Base-by-base conservation (phyloP, 2,113 vertebrate species). In the Ageneiosus marmoratus region DNA sequence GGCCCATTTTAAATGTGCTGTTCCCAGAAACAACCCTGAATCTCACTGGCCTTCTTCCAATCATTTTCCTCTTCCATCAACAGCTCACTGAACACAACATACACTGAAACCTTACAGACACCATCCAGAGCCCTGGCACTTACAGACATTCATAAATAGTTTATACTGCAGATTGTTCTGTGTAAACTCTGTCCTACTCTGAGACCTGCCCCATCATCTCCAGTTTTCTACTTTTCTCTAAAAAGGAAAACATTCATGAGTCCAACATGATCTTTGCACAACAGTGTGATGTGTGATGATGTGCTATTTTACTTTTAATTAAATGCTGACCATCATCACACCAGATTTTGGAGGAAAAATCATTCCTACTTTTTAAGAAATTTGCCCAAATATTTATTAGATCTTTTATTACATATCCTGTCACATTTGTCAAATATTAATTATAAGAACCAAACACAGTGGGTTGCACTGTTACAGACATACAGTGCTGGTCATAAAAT, bases 61-160 rank as follows among this genome's bases (percentile, higher is more conserved):
- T 74, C 29, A 34, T 3, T 20, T 51, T 75, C 29, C 34, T 9
- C 29, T 24, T 51, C 50, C 50, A 55, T 34, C 18, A 75, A 53
- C 73, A 55, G 34, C 1, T 2, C 11, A 37, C 50, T 34, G 20
- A 29, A 56, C n/a, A 37, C 63, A 13, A n/a, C 9, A 56, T 13
- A 44, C 15, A 41, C 32, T n/a, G 48, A 62, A 29, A 41, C 32
- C 20, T 37, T 53, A 69, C 46, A 55, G 63, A 69, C 50, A 48
- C 3, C n/a, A 41, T 41, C 34, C 63, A 69, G 34, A 18, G 48
- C 50, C 27, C 65, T 56, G 24, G 48, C 79, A 70, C 29, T 41
- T 18, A n/a, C 48, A 69, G 24, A 6, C 48, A 20, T 51, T 8
- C 53, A 37, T 80, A 80, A 80, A 80, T 70, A 70, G 79, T 80